Conservation (phyloP, 2,888 invertebrate genomes). For the Polydrusus tereticollis region DNA sequence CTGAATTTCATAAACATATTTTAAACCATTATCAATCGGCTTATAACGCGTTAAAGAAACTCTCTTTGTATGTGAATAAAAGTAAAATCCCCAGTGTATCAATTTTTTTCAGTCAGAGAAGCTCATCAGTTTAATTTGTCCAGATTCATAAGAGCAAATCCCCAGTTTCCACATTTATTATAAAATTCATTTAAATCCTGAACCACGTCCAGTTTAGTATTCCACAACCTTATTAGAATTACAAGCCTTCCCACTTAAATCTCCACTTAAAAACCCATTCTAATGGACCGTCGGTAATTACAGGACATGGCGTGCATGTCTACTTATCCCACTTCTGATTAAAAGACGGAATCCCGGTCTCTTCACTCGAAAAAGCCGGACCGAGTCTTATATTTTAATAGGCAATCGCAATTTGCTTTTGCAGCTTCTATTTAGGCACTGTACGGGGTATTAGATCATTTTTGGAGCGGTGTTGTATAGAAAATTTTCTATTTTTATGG, state of each 20-base stretch:
- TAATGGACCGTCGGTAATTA: conserved; percentile 41
- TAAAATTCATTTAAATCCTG: conserved; percentile 13
- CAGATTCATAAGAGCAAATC: neutral
- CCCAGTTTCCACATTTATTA: neutral
- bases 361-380: conserved; percentile 41
- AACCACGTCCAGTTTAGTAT: conserved; percentile 34
- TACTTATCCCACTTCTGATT: conserved; percentile 48
- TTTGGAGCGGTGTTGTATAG: conserved; percentile 16
- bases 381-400: conserved; percentile 47
- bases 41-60: no score
- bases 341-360: conserved; percentile 45
- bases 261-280: conserved; percentile 46
- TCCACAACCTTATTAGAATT: conserved; percentile 28
- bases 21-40: no score
- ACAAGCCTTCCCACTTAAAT: conserved; percentile 36
- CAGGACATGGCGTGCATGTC: conserved; percentile 41
- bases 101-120: no score
- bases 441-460: conserved; percentile 33
- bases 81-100: no score
- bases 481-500: no score
- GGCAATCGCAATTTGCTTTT: conserved; percentile 36
- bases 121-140: neutral
- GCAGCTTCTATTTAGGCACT: conserved; percentile 39
- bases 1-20: no score
- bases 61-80: no score